Base-by-base conservation (phyloP, 2,888 invertebrate genomes). In the Spisula solida region DNA sequence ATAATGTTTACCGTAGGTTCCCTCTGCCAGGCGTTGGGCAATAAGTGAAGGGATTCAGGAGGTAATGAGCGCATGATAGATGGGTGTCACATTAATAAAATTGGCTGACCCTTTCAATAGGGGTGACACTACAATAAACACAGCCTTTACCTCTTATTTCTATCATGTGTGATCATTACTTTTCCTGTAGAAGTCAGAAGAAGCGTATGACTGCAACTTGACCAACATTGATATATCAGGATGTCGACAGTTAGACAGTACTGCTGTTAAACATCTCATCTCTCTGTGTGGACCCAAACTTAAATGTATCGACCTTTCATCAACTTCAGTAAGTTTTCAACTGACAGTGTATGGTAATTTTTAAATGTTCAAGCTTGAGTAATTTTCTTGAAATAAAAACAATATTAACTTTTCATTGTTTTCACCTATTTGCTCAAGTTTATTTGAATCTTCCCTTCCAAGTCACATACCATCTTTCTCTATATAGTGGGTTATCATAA, bases 281-380 rank as follows among this genome's bases (percentile, higher is more conserved):
- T 90, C 93, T 14, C 85, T 94, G 70, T 91, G 93, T 80, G 94
- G 94, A 31, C 94, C 94, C 14, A 87, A 89, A 6, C 85, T 94
- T 16, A 85, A 80, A 66, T 85, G 90, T 56, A 87, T 94, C 82
- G 92, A 92, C 75, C 85, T 94, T 51, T 88, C 94, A 0, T 93
- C 85, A 66, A 92, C 93, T 25, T 55, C 83, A 60, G 94, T 93
- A 86, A 84, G 90, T 87, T 20, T 75, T 66, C 18, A 34, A 25
- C 4, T 41, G 2, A 41, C 2, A 2, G 2, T 41, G 2, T 41
- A 12, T 56, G 56, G 2, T 20, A 6, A 20, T 2, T 56, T 56
- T 16, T n/a, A 2, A 8, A 41, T 41, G 41, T 41, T 41, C 51
- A 75, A 25, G 31, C 5, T 16, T 31, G n/a, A 29, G n/a, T 14